Base-by-base conservation (phyloP, 1,140 invertebrate genomes). In the Tyrophagus putrescentiae region DNA sequence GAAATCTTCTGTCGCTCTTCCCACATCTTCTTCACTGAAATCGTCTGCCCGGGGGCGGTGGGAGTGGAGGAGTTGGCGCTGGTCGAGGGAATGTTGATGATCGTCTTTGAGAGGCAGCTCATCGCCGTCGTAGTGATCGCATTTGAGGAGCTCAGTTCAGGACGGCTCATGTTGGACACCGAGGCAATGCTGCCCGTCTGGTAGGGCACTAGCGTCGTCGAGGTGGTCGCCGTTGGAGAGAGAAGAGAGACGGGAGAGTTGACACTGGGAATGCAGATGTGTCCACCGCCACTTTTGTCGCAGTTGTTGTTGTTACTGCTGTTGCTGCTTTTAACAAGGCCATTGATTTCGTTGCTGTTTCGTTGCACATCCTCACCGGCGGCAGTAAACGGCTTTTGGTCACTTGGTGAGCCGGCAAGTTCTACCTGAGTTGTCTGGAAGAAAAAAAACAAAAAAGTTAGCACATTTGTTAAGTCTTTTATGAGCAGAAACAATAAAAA, bases 1-100 rank as follows among this genome's bases (percentile, higher is more conserved):
- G 88, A 93, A 65, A 94, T 94, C 64, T 85, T 81, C 72, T 94
- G 89, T 65, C 88, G 87, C 68, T 94, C 87, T 71, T 94, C 89
- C 64, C 93, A 89, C 70, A 90, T 89, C 68, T 89, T 85, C 67
- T 86, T 85, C 3, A 91, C 85, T 23, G 41, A 42, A 29, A 42
- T 29, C 33, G 58, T n/a, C n/a, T n/a, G n/a, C n/a, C n/a, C n/a
- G n/a, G n/a, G n/a, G 11, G 11, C 63, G 25, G 27, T 59, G 23
- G 50, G 28, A 53, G 5, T 36, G n/a, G 9, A 28, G 44, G n/a
- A n/a, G n/a, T n/a, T n/a, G n/a, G n/a, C n/a, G n/a, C 7, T 56
- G 25, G 13, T 7, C 7, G 13, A 18, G 28, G 13, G 7, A 13
- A 41, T 9, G n/a, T n/a, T n/a, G 7, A 9, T 28, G 11, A 18